phyloP scores from a whole-genome alignment of 2,113 vertebrate species.

The Pseudonaja textilis region DNA sequence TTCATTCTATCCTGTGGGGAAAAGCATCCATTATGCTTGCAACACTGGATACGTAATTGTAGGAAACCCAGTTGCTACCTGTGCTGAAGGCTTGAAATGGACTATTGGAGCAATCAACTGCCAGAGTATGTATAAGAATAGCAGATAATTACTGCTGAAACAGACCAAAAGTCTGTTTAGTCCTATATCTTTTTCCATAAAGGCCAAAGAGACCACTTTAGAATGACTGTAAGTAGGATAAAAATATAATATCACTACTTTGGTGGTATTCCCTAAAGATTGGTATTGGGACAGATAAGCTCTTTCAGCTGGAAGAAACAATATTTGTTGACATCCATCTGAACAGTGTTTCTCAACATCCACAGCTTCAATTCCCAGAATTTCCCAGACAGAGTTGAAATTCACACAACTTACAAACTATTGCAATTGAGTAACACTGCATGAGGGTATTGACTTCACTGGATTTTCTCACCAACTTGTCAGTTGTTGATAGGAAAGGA shows the following conservation, averaged over 20 bases:
- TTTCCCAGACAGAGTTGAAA: background rate
- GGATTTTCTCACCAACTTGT: background rate
- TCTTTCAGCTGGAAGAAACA: background rate
- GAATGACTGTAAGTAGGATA: background rate
- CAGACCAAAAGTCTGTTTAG: background rate
- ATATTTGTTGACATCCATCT: background rate
- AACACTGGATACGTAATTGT: slow-evolving; percentile 72
- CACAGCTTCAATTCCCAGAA: background rate
- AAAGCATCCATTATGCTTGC: slow-evolving; percentile 81
- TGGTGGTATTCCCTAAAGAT: background rate
- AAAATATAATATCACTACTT: background rate
- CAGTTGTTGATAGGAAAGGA: background rate
- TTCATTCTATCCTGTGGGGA: slow-evolving; percentile 74
- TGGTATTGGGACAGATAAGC: background rate
- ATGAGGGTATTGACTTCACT: background rate
- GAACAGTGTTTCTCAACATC: background rate
- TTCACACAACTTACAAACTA: background rate
- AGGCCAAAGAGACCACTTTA: background rate
- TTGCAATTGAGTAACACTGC: background rate
- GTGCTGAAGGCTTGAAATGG: slow-evolving; percentile 78
- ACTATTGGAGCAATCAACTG: slow-evolving; percentile 70
- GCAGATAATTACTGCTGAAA: background rate
- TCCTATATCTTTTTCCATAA: background rate
- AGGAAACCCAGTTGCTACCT: slow-evolving; percentile 77
- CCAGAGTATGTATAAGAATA: slow-evolving; percentile 74